Base-by-base conservation (phyloP, 2,888 invertebrate genomes). In the Luperina testacea region DNA sequence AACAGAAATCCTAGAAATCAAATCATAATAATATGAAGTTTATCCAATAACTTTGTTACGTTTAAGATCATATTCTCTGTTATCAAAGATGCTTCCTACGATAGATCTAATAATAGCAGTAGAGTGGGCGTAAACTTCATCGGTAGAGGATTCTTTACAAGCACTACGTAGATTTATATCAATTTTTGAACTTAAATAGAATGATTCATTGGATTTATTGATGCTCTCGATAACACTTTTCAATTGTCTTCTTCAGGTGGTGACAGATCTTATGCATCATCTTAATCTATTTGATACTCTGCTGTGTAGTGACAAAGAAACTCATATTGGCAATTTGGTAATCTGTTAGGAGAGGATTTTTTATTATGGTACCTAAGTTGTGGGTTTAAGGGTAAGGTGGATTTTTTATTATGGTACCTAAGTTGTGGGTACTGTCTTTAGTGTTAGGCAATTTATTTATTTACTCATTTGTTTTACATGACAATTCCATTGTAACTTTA, bases 91-190 rank as follows among this genome's bases (percentile, higher is more conserved):
- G 6, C n/a, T 65, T 42, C 20, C 57, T 24, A 42, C n/a, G 32
- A 24, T 32, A 42, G 6, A 45, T 42, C 51, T 59, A 32, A 51
- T 70, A 51, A 65, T 70, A 70, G 32, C 48, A 27, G 0, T 1
- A 64, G 48, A 48, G 80, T 80, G 80, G 64, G 57, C 64, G 20
- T 80, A 51, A 32, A 59, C 48, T 80, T 80, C 51, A 65, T 59
- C 32, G 7, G 13, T 32, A 13, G 15, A 32, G 27, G 32, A 45
- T 63, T 70, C 27, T 65, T 61, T 51, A 38, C 32, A 70, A 32
- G n/a, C 27, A 59, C 9, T 11, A 53, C 61, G 59, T 42, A n/a
- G 8, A 42, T 59, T 69, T 7, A 38, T 64, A 42, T 65, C n/a
- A 72, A 61, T 61, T 67, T 51, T 7, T 59, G 42, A 17, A 32